Base-by-base conservation (phyloP, 1,140 invertebrate genomes). In the Ceratitis capitata region DNA sequence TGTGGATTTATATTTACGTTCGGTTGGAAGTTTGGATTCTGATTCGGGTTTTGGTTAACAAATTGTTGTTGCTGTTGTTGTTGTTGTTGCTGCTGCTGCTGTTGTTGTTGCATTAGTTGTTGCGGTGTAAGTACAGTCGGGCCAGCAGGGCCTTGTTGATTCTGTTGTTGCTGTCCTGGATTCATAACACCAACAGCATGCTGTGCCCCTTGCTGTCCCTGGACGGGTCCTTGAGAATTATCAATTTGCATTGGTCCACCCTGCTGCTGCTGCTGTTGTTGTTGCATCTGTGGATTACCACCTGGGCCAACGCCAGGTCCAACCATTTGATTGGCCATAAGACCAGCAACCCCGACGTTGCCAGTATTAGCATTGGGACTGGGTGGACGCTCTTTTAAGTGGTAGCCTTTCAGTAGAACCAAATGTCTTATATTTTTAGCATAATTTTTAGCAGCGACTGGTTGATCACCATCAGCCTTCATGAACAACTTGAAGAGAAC, bases 341-440 rank as follows among this genome's bases (percentile, higher is more conserved):
- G 89, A 86, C 93, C 64, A 6, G 93, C 42, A 93, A 94, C 87
- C 3, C 69, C 69, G 12, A 78, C n/a, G 85, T 89, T 89, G 6
- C 35, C 39, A 14, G 19, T n/a, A n/a, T 69, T 74, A 86, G 88
- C 89, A 39, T 90, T 91, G 3, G 96, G 96, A 91, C 96, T 97
- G 0, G 96, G 93, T 1, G 96, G 95, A 51, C 96, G 92, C 89
- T 97, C 96, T 89, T 97, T 97, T n/a, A 97, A 92, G 88, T 93
- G 94, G 88, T 94, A 96, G 26, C 95, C 96, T 91, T 95, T 96
- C 0, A 98, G 91, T 10, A 98, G 92, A 9, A 98, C 96, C 83
- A 98, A 92, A 92, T 98, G 97, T 19, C 97, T 92, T 0, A 95
- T 94, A 92, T 98, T 97, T 92, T 97, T 97, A 0, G 97, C 96